Evolutionary conservation across 1,140 invertebrate genomes (phyloP).

Genomic region (Planococcus citri): DNA sequence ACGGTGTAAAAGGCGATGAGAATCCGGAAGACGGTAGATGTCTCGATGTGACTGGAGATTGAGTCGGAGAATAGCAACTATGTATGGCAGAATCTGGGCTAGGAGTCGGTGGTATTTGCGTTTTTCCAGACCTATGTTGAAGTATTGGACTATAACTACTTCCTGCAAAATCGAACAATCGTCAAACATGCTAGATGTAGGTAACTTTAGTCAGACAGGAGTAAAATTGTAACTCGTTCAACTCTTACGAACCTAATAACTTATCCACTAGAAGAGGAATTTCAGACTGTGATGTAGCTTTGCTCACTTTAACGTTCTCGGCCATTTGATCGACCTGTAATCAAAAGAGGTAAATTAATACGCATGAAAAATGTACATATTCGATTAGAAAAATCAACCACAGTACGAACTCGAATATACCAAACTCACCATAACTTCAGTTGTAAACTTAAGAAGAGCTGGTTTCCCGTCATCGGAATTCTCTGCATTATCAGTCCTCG

Average conservation of each 20-base stretch:
- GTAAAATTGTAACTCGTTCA: background rate
- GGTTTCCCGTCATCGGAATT: conserved; percentile 27
- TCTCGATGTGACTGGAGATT: conserved; percentile 69
- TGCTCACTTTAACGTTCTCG: conserved; percentile 29
- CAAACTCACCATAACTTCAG: conserved; percentile 25
- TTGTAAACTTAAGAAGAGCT: conserved; percentile 26
- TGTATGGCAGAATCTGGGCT: conserved; percentile 76
- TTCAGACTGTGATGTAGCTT: conserved; percentile 33
- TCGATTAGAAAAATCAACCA: too few relatives aligned
- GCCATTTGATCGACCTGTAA: conserved; percentile 30
- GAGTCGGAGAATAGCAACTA: conserved; percentile 69
- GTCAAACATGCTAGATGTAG: background rate
- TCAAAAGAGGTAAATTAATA: conserved; percentile 8
- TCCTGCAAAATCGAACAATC: conserved; percentile 6
- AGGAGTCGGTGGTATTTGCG: conserved; percentile 45
- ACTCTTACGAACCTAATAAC: conserved; percentile 45
- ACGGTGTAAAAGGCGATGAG: conserved; percentile 56
- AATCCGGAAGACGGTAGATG: conserved; percentile 46
- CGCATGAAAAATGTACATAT: background rate
- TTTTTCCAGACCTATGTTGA: conserved; percentile 25
- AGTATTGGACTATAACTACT: conserved; percentile 29
- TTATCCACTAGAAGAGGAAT: conserved; percentile 47
- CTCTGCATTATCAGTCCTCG: conserved; percentile 36
- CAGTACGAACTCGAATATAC: too few relatives aligned
- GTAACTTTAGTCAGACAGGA: background rate